Conservation (phyloP, 2,797 vertebrate species). For the Hippopotamyrus pictus region DNA sequence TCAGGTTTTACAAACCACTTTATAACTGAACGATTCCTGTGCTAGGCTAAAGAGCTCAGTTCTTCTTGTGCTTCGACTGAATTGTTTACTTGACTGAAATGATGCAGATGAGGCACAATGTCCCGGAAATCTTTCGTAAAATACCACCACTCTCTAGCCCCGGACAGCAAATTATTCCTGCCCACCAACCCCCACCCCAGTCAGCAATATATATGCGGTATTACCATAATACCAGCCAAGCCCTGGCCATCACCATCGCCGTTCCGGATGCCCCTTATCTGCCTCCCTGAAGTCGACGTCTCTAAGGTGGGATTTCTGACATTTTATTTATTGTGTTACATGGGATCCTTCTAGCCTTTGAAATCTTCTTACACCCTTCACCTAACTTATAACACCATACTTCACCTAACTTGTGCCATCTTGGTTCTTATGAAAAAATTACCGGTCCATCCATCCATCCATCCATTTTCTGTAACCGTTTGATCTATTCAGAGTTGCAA, state of each 20-base stretch:
- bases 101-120: background rate
- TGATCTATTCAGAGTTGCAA: background rate
- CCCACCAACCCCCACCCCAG: background rate
- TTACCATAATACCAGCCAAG: background rate
- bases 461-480: background rate
- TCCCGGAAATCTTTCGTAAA: background rate
- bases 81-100: background rate
- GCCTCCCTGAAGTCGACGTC: background rate
- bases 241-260: background rate
- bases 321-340: background rate
- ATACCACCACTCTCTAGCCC: background rate
- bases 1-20: background rate
- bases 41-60: background rate
- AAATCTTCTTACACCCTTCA: background rate
- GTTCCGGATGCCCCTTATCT: background rate
- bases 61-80: background rate
- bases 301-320: background rate
- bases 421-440: background rate
- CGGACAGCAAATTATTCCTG: background rate
- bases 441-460: background rate
- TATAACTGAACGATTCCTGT: background rate
- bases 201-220: background rate
- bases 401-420: background rate
- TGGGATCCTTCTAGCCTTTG: background rate
- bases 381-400: background rate